phyloP scores from a whole-genome alignment of 2,888 invertebrate species.

The Anaspis maculata region DNA sequence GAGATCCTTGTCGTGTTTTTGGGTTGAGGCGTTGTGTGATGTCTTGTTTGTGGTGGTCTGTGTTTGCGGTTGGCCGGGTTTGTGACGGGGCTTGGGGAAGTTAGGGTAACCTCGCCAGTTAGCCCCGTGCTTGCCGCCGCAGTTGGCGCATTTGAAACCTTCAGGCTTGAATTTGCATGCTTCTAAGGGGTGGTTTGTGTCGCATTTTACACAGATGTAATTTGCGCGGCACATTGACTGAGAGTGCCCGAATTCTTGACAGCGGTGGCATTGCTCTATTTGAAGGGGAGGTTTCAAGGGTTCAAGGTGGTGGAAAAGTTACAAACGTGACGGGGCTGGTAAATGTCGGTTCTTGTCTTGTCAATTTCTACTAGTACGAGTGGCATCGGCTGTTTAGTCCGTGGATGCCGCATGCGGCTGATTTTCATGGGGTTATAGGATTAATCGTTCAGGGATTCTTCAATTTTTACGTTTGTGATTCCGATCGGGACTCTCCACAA shows the following conservation, averaged over 20 bases:
- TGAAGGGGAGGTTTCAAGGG: not conserved
- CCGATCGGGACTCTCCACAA: too few relatives aligned
- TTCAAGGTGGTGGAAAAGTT: not conserved
- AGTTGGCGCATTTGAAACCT: slow-evolving; percentile 2
- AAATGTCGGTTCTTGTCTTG: not conserved
- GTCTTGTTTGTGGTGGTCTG: not conserved
- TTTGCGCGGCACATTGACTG: slow-evolving; percentile 5
- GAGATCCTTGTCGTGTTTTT: not conserved
- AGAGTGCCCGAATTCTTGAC: slow-evolving; percentile 4
- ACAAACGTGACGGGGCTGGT: not conserved
- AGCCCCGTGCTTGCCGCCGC: too few relatives aligned
- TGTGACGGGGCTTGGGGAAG: not conserved
- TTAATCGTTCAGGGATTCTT: too few relatives aligned
- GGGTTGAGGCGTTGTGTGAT: not conserved
- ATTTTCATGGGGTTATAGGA: too few relatives aligned
- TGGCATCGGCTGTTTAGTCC: slow-evolving; percentile 14
- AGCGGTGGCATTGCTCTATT: slow-evolving; percentile 3
- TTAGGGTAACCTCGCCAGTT: slow-evolving; percentile 1
- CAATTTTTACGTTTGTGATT: too few relatives aligned
- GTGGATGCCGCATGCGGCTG: slow-evolving; percentile 38
- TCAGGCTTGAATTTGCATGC: slow-evolving; percentile 5
- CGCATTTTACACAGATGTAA: slow-evolving; percentile 8
- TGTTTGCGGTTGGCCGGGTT: not conserved
- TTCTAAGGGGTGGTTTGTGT: slow-evolving; percentile 1
- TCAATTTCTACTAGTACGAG: slow-evolving; percentile 4